A percentile compares a stretch with the other conserved stretches of the same genome.
Evolutionary conservation across 2,888 invertebrate species (phyloP).

Genomic region (Drosophila emarginata): DNA sequence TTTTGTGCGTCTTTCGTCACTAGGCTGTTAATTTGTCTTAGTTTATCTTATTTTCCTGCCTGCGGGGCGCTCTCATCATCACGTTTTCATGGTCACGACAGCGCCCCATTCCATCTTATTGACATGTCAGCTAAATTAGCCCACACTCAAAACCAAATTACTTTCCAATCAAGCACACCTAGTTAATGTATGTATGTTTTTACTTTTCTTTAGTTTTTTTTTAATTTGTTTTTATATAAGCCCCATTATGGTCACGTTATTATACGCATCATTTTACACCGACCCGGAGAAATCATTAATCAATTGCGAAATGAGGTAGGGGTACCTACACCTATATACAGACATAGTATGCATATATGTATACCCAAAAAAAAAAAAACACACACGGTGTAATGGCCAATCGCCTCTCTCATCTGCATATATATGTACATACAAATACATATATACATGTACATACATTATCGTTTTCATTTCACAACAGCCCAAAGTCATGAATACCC

Average conservation of each 20-base stretch:
- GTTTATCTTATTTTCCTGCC: slow-evolving; percentile 2
- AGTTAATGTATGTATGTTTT: slow-evolving; percentile 62
- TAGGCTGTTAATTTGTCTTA: slow-evolving; percentile 2
- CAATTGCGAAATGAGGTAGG: slow-evolving; percentile 68
- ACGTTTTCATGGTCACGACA: slow-evolving; percentile 63
- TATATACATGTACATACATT: slow-evolving; percentile 7
- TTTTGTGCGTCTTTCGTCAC: slow-evolving; percentile 3
- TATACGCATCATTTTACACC: slow-evolving; percentile 63
- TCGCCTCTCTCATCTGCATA: slow-evolving; percentile 34
- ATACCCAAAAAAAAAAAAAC: slow-evolving; percentile 48
- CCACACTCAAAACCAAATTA: slow-evolving; percentile 48
- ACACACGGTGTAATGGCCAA: slow-evolving; percentile 64
- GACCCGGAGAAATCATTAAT: slow-evolving; percentile 69
- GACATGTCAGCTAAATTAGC: slow-evolving; percentile 35
- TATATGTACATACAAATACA: neutral
- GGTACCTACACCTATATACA: neutral
- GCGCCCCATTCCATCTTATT: slow-evolving; percentile 19
- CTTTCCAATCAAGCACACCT: slow-evolving; percentile 70
- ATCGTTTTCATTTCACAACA: slow-evolving; percentile 20
- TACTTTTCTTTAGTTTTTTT: slow-evolving; percentile 36
- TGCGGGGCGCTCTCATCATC: slow-evolving; percentile 7
- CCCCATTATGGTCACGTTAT: slow-evolving; percentile 59
- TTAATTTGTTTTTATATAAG: slow-evolving; percentile 59
- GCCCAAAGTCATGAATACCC: slow-evolving; percentile 45
- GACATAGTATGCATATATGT: slow-evolving; percentile 40